Evolutionary conservation across 2,113 vertebrate species (phyloP).

Genomic region (Grantiella picta): DNA sequence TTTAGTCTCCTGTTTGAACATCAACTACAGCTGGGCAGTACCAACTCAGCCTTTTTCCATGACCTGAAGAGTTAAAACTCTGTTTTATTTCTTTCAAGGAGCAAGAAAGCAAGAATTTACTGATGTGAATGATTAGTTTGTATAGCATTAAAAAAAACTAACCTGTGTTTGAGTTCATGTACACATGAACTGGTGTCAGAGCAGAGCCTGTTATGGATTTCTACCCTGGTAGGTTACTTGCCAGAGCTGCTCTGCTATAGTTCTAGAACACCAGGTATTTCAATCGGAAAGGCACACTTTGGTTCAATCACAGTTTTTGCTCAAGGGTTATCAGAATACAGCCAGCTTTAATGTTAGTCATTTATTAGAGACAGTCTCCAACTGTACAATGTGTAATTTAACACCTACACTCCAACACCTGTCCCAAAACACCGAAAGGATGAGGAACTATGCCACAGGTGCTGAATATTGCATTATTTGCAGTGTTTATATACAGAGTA

Average conservation of each 20-base stretch:
- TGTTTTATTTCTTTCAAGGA: not conserved
- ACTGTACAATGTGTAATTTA: not conserved
- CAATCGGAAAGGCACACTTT: not conserved
- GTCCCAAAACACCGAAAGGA: not conserved
- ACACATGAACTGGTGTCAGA: not conserved
- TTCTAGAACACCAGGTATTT: not conserved
- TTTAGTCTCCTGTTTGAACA: not conserved
- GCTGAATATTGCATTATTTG: not conserved
- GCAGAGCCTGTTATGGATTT: accelerated
- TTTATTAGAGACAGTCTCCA: not conserved
- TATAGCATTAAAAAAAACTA: not conserved
- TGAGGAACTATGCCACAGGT: not conserved
- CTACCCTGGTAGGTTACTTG: accelerated
- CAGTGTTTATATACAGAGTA: not conserved
- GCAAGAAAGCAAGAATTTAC: not conserved
- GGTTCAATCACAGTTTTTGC: not conserved
- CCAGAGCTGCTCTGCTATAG: not conserved
- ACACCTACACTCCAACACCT: not conserved
- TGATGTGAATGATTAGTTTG: not conserved
- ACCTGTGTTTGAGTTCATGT: accelerated
- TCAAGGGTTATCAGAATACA: not conserved
- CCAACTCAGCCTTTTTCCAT: not conserved
- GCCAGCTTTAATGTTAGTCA: not conserved
- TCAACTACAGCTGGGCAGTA: not conserved
- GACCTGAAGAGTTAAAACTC: not conserved